Conservation (phyloP, 2,888 invertebrate genomes). For the Enchytraeus crypticus region DNA sequence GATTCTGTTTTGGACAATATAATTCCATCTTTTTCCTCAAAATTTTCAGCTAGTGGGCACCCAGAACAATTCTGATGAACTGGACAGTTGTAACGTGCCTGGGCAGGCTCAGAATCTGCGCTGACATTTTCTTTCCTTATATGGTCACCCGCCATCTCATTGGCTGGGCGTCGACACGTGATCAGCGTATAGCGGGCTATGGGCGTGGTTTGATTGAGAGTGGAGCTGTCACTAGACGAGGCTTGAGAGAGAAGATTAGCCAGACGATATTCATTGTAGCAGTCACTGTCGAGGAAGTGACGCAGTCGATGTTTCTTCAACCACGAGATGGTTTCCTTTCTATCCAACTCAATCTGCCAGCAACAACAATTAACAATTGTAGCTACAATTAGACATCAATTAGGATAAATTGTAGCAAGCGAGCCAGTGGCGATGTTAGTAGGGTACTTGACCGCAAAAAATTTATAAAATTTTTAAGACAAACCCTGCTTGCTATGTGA, state of each 20-base stretch:
- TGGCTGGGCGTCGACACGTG: too few species aligned
- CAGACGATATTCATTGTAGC: conserved; percentile 43
- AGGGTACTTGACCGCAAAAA: too few species aligned
- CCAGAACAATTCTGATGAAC: background rate
- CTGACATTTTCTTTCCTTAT: background rate
- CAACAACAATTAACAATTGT: background rate
- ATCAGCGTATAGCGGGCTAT: background rate
- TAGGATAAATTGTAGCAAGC: too few species aligned
- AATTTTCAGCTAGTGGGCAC: background rate
- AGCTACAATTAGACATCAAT: too few species aligned
- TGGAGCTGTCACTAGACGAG: conserved; percentile 25
- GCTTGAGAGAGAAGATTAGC: conserved; percentile 41
- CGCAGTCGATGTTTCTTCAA: conserved; percentile 42
- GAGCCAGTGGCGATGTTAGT: too few species aligned
- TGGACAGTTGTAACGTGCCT: background rate
- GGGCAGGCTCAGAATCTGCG: background rate
- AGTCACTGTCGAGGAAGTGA: conserved; percentile 41
- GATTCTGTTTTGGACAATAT: too few species aligned
- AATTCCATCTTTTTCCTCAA: background rate
- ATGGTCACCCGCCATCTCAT: background rate
- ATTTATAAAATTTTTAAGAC: too few species aligned
- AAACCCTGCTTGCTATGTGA: too few species aligned
- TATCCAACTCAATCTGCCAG: conserved; percentile 39
- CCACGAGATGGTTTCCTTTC: conserved; percentile 46
- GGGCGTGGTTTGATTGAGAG: too few species aligned